Evolutionary conservation across 1,140 invertebrate species (phyloP).

Genomic region (Diorhabda carinulata): DNA sequence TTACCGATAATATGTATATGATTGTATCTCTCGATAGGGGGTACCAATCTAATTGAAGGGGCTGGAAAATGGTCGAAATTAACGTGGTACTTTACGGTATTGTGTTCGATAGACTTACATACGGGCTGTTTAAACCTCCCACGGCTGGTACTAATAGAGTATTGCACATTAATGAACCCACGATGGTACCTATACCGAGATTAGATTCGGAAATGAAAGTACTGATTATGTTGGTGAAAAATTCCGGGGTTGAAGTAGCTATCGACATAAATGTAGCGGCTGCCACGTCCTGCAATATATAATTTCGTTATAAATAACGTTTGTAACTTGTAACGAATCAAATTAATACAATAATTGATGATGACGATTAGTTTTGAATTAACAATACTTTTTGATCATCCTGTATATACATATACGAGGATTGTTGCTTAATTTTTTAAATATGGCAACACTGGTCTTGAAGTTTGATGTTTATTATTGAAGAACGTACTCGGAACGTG

Average conservation of each 20-base stretch:
- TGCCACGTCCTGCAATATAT: slow-evolving; percentile 66
- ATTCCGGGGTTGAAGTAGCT: slow-evolving; percentile 83
- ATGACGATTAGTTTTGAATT: too few species aligned
- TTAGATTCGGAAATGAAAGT: slow-evolving; percentile 74
- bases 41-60: slow-evolving; percentile 76
- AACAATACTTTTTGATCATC: too few species aligned
- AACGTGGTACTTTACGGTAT: neutral
- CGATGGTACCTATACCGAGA: slow-evolving; percentile 80
- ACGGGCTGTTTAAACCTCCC: slow-evolving; percentile 70
- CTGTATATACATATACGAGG: too few species aligned
- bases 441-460: too few species aligned
- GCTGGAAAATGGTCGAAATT: slow-evolving; percentile 53
- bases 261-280: slow-evolving; percentile 91
- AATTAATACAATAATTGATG: too few species aligned
- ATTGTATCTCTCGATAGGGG: slow-evolving; percentile 80
- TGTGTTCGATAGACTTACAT: slow-evolving; percentile 51
- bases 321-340: neutral
- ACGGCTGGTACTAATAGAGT: slow-evolving; percentile 80
- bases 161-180: slow-evolving; percentile 86
- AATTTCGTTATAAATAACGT: neutral
- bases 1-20: slow-evolving; percentile 76
- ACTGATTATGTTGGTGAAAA: slow-evolving; percentile 85
- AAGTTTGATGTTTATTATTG: too few species aligned
- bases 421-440: too few species aligned
- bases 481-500: too few species aligned